phyloP scores from a whole-genome alignment of 2,113 vertebrate genomes.

The Carassius auratus region DNA sequence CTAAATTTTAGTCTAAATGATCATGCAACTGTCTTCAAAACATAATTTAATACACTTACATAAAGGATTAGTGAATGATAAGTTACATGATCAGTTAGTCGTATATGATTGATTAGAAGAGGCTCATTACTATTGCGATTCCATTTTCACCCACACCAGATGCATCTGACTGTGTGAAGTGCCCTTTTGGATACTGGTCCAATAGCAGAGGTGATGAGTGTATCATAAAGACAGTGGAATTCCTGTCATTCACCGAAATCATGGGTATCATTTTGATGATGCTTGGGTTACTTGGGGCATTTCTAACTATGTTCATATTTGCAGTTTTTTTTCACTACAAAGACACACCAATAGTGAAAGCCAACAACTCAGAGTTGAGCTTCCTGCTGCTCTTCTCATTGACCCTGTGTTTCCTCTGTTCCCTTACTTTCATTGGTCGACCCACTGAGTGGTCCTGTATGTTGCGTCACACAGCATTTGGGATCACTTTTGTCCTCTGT shows the following conservation, averaged over 20 bases:
- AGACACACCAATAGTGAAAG: constrained; percentile 55
- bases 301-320: constrained; percentile 51
- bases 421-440: constrained; percentile 40
- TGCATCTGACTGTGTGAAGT: constrained; percentile 58
- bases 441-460: constrained; percentile 35
- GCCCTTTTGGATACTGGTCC: too few species aligned
- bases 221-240: too few species aligned
- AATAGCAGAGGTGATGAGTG: too few species aligned
- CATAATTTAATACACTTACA: too few species aligned
- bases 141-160: constrained; percentile 61
- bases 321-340: constrained; percentile 55
- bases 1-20: neutral
- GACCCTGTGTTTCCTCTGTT: too few species aligned
- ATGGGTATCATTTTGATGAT: constrained; percentile 22
- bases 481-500: neutral
- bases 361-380: constrained; percentile 50
- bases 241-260: too few species aligned
- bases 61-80: too few species aligned
- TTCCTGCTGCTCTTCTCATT: constrained; percentile 59
- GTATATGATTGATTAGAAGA: neutral
- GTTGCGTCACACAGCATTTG: neutral
- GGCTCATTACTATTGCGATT: constrained; percentile 1
- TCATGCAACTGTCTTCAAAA: neutral
- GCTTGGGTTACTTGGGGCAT: constrained; percentile 55
- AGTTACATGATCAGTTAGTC: too few species aligned